These are phyloP conservation scores for Neofelis nebulosa DNA, from an alignment of 2,113 vertebrate genomes.

Conservation along the genomic window DNA sequence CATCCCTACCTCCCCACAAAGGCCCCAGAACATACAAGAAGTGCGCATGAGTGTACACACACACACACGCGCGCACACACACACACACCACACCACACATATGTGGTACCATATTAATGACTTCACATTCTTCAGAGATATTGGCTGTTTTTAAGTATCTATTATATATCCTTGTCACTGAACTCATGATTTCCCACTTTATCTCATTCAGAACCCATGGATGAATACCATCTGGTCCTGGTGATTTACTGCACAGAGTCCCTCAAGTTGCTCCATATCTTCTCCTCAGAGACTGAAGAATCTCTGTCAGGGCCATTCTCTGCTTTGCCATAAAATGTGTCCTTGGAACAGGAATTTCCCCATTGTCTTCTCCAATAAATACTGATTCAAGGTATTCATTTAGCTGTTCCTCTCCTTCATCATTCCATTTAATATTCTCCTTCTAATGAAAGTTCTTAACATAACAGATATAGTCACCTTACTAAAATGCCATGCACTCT, in stretches of 20 bases:
- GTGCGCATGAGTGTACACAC: not conserved
- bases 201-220: constrained; percentile 71
- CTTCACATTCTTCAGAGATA: constrained; percentile 62
- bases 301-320: constrained; percentile 71
- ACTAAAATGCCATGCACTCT: not conserved
- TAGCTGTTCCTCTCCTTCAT: constrained; percentile 53
- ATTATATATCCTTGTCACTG: constrained; percentile 68
- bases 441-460: constrained; percentile 42
- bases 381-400: constrained; percentile 68
- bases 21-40: not conserved
- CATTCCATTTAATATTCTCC: constrained; percentile 51
- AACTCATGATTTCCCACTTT: constrained; percentile 50
- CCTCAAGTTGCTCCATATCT: constrained; percentile 48
- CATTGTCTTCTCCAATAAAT: constrained; percentile 77
- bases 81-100: not conserved
- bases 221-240: constrained; percentile 72
- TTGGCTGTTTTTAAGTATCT: constrained; percentile 59
- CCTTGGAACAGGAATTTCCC: constrained; percentile 71
- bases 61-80: not conserved
- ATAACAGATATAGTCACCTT: constrained; percentile 33
- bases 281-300: constrained; percentile 68
- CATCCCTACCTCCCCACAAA: not conserved
- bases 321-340: constrained; percentile 71
- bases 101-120: constrained; percentile 47
- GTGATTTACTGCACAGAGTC: constrained; percentile 70